phyloP scores from a whole-genome alignment of 2,888 invertebrate genomes.

The Troilus luridus region DNA sequence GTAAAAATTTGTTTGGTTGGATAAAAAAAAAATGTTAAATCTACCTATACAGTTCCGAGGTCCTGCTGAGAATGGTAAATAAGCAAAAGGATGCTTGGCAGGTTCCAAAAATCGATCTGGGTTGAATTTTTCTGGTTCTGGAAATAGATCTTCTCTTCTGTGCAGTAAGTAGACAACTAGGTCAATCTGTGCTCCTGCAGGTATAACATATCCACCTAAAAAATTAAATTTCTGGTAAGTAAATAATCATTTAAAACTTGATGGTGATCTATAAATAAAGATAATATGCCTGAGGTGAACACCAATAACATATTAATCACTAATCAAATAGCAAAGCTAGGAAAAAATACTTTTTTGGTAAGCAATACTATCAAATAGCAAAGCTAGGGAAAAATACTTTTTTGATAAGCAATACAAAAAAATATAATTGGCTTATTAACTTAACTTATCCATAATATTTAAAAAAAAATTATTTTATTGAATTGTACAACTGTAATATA shows the following conservation, averaged over 20 bases:
- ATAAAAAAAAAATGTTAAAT: too few species aligned
- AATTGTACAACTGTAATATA: too few species aligned
- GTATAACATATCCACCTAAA: constrained; percentile 71
- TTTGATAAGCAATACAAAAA: neutral
- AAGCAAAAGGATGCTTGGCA: constrained; percentile 71
- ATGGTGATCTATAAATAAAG: neutral
- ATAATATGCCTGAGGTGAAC: too few species aligned
- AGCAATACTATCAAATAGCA: neutral
- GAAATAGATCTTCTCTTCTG: constrained; percentile 70
- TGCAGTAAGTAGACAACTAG: constrained; percentile 71
- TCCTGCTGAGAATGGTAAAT: constrained; percentile 77
- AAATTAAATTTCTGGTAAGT: constrained; percentile 52
- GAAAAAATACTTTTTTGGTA: neutral
- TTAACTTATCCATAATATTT: too few species aligned
- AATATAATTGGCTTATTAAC: neutral
- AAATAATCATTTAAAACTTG: neutral
- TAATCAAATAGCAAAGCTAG: neutral
- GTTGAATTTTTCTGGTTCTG: constrained; percentile 68
- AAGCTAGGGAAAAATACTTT: too few species aligned
- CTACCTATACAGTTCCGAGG: constrained; percentile 76
- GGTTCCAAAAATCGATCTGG: constrained; percentile 73
- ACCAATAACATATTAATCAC: neutral
- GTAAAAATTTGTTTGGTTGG: too few species aligned
- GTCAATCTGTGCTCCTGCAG: constrained; percentile 71
- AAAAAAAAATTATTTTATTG: too few species aligned